Evolutionary conservation across 2,797 vertebrate species (phyloP), one percentile per base, ranked within the genome.

Genomic region (Dicrostonyx torquatus): DNA sequence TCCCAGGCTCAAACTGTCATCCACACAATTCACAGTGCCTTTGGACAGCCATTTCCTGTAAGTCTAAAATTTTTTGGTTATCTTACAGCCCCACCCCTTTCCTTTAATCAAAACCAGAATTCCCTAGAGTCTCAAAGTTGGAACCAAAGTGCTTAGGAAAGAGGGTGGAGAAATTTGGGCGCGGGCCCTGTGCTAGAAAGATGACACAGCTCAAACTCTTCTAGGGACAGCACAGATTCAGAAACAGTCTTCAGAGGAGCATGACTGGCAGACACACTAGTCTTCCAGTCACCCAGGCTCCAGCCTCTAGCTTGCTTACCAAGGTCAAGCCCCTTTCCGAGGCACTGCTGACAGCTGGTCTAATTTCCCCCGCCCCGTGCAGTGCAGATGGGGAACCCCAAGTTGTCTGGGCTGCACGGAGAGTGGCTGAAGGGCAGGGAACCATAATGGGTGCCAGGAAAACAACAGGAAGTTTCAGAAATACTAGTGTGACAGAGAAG

Each of bases 31-130:
- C 50, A 89, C 8, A 43, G 29, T 7, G 0, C 0, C 20, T 92
- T 88, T 50, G 90, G 64, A 84, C 93, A 43, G 15, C 72, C 60
- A 94, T 89, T 87, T 37, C 40, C 60, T 12, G 95, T 96, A 96
- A 93, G 97, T 96, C 68, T 87, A 50, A 58, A 84, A 24, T 9
- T 37, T 76, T 76, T 60, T n/a, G 37, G 7, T 17, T 68, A 58
- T 4, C 58, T 87, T 60, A 55, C 48, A 62, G 14, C 11, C 15
- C 18, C 58, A 17, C 18, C 2, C 1, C 6, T 0, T 37, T 34
- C 45, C 53, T 18, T 17, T 82, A 91, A 34, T 55, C 70, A 60
- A 53, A 29, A 58, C 22, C 62, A 72, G 68, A 83, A 40, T 64
- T 89, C 43, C 22, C 40, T 40, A 22, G 45, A 75, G 20, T 55